A percentile compares a stretch with the other conserved stretches of the same genome.
phyloP scores from a whole-genome alignment of 2,888 invertebrate species.

The Adineta ricciae region DNA sequence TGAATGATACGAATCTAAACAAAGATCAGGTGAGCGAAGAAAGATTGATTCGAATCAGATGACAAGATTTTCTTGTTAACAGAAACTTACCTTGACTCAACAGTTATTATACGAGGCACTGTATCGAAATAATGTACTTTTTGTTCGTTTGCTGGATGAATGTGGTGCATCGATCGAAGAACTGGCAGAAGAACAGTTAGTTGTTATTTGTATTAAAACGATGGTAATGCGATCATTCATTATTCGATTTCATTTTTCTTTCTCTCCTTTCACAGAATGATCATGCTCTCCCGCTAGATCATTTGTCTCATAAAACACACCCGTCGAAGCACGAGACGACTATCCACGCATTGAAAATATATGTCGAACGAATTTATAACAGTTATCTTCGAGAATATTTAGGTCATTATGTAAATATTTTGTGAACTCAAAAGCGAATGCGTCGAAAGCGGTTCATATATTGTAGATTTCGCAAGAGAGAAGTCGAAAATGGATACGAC shows the following conservation, averaged over 20 bases:
- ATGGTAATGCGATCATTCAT: neutral
- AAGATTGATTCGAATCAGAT: neutral
- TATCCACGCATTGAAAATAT: neutral
- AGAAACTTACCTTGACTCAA: neutral
- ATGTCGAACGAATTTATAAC: neutral
- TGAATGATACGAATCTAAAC: neutral
- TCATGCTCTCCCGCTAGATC: neutral
- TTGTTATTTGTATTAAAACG: neutral
- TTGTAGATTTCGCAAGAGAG: too few species aligned
- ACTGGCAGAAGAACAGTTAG: neutral
- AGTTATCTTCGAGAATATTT: neutral
- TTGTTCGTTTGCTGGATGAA: neutral
- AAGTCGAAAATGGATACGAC: too few species aligned
- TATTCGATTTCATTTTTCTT: neutral
- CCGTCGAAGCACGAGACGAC: neutral
- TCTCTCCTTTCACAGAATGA: neutral
- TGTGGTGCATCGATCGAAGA: neutral
- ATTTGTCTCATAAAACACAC: too few species aligned
- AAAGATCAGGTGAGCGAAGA: neutral
- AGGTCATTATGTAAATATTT: neutral
- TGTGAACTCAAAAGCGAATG: neutral
- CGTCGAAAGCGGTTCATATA: too few species aligned
- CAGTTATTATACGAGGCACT: neutral
- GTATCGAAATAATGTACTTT: neutral
- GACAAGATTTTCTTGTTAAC: neutral